Conservation (phyloP, 2,797 vertebrate species). For the Erithacus rubecula region DNA sequence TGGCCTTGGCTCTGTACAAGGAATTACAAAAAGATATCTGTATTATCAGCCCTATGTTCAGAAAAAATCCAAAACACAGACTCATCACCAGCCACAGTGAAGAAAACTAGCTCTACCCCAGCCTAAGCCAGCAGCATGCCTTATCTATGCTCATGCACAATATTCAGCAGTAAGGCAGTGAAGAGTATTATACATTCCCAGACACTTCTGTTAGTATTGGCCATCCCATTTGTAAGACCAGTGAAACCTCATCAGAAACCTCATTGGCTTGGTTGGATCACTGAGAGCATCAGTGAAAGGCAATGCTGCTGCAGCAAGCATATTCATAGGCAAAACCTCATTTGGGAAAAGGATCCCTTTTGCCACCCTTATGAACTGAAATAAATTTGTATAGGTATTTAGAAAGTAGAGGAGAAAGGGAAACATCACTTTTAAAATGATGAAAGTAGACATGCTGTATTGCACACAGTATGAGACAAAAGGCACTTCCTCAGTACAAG, state of each 20-base stretch:
- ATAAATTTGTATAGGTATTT: background rate
- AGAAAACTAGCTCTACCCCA: background rate
- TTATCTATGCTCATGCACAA: background rate
- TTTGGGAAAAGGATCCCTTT: background rate
- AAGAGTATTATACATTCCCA: background rate
- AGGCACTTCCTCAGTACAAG: background rate
- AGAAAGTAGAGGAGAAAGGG: background rate
- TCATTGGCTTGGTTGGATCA: rapidly evolving
- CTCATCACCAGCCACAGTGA: background rate
- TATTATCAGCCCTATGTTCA: background rate
- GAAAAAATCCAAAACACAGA: background rate
- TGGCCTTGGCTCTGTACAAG: background rate
- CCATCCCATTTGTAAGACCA: background rate
- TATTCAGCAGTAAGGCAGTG: background rate
- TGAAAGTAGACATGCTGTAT: background rate
- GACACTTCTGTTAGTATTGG: background rate
- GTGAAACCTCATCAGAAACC: background rate
- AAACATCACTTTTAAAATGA: background rate
- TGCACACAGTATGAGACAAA: background rate
- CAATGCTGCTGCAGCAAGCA: background rate
- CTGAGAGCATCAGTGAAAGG: background rate
- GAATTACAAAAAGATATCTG: background rate
- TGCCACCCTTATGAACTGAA: background rate
- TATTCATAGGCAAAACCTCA: background rate
- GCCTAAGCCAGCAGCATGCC: background rate